Percentiles rank a stretch among this genome's conserved stretches.
Conservation (phyloP, 2,888 invertebrate species). For the Tinea pellionella region DNA sequence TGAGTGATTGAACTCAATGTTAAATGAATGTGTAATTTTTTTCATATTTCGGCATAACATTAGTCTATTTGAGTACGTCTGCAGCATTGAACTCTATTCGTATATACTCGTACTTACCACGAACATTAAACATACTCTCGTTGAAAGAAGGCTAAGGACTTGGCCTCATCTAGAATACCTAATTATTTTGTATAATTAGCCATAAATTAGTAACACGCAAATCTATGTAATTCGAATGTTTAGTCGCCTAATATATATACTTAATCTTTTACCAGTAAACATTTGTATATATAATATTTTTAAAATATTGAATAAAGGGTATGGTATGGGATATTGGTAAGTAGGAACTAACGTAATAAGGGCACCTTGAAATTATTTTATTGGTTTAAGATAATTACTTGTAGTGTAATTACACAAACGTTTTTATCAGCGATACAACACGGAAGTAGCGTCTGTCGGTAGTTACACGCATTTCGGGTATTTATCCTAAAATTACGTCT, state of each 20-base stretch:
- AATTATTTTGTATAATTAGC: slow-evolving; percentile 13
- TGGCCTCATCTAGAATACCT: slow-evolving; percentile 9
- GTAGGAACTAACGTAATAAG: no score
- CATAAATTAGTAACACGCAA: slow-evolving; percentile 14
- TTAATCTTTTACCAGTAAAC: slow-evolving; percentile 19
- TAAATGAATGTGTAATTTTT: not conserved
- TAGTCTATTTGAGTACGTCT: not conserved
- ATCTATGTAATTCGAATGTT: not conserved
- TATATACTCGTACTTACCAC: not conserved
- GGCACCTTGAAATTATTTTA: no score
- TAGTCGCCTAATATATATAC: not conserved
- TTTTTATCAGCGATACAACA: no score
- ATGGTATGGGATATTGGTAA: no score
- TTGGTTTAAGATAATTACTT: no score
- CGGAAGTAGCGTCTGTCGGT: no score
- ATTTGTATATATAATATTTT: slow-evolving; percentile 14
- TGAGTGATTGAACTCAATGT: not conserved
- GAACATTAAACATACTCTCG: not conserved
- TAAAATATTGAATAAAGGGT: no score
- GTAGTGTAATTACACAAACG: no score
- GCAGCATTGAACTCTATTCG: slow-evolving; percentile 4
- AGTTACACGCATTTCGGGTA: no score
- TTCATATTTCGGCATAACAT: not conserved
- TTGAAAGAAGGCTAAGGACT: slow-evolving; percentile 12
- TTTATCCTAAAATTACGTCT: no score